These are phyloP conservation scores for Ceuthmochares aereus DNA, from an alignment of 2,113 vertebrate genomes.

Conservation along the genomic window DNA sequence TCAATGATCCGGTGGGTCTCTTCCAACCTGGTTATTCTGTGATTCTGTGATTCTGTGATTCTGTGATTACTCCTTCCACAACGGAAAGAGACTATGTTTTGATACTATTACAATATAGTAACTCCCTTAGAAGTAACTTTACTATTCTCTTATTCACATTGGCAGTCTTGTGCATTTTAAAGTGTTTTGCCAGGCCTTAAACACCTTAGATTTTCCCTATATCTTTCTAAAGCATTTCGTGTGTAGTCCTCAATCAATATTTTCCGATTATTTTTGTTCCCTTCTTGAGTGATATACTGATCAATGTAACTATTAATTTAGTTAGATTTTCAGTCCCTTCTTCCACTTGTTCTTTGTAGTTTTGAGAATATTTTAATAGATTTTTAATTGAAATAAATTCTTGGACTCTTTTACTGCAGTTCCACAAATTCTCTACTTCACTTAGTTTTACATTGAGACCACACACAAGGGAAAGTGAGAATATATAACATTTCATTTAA, in stretches of 20 bases:
- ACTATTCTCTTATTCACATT: background rate
- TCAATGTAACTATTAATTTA: background rate
- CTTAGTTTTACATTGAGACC: background rate
- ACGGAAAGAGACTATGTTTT: accelerated
- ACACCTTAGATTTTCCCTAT: background rate
- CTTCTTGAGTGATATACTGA: background rate
- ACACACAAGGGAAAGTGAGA: background rate
- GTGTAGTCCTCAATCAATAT: background rate
- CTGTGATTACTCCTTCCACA: background rate
- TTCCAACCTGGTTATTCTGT: no score
- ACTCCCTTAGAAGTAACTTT: background rate
- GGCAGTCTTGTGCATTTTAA: background rate
- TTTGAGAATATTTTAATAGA: background rate
- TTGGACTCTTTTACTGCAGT: background rate
- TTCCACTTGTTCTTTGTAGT: background rate
- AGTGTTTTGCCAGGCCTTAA: background rate
- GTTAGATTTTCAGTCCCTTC: background rate
- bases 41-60: no score
- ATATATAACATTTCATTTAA: background rate
- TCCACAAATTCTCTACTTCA: background rate
- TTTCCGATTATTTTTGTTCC: background rate
- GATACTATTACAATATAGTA: background rate
- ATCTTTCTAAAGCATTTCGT: background rate
- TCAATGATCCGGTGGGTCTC: no score
- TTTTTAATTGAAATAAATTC: background rate